Conservation (phyloP, 2,888 invertebrate genomes). For the Sphinx pinastri region DNA sequence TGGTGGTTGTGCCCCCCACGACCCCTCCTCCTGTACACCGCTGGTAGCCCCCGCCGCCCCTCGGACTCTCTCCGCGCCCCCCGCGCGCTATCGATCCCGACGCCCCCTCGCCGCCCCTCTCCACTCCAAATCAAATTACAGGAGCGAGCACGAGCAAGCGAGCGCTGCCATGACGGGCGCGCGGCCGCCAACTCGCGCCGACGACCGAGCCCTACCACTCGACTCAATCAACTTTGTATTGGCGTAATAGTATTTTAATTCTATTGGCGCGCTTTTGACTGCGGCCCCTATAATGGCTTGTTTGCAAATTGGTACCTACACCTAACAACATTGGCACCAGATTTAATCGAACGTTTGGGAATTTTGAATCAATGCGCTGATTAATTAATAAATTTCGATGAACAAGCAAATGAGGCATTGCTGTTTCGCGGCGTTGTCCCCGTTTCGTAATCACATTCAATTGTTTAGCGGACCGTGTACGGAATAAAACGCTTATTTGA, state of each 20-base stretch:
- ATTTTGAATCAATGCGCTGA: slow-evolving; percentile 40
- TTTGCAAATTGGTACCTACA: slow-evolving; percentile 69
- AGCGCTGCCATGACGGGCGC: slow-evolving; percentile 38
- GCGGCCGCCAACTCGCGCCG: slow-evolving; percentile 31
- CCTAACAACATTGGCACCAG: slow-evolving; percentile 50
- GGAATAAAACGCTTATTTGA: slow-evolving; percentile 3
- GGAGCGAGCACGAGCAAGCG: slow-evolving; percentile 61
- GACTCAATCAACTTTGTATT: slow-evolving; percentile 79
- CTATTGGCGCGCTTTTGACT: slow-evolving; percentile 77
- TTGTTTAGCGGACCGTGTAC: slow-evolving; percentile 18
- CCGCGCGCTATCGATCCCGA: slow-evolving; percentile 47
- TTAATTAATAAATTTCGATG: slow-evolving; percentile 44
- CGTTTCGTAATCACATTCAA: slow-evolving; percentile 25
- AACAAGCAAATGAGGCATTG: slow-evolving; percentile 28
- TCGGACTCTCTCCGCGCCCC: slow-evolving; percentile 57
- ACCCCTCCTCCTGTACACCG: slow-evolving; percentile 35
- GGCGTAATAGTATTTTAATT: slow-evolving; percentile 82
- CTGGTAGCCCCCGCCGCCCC: slow-evolving; percentile 31
- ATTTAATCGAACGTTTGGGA: slow-evolving; percentile 47
- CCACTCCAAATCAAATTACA: slow-evolving; percentile 83
- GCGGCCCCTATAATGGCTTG: slow-evolving; percentile 67
- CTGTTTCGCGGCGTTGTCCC: slow-evolving; percentile 24
- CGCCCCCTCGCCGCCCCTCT: slow-evolving; percentile 53
- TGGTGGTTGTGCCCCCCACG: slow-evolving; percentile 55
- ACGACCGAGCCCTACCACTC: slow-evolving; percentile 37